Conservation (phyloP, 2,797 vertebrate species). For the Euthynnus affinis region DNA sequence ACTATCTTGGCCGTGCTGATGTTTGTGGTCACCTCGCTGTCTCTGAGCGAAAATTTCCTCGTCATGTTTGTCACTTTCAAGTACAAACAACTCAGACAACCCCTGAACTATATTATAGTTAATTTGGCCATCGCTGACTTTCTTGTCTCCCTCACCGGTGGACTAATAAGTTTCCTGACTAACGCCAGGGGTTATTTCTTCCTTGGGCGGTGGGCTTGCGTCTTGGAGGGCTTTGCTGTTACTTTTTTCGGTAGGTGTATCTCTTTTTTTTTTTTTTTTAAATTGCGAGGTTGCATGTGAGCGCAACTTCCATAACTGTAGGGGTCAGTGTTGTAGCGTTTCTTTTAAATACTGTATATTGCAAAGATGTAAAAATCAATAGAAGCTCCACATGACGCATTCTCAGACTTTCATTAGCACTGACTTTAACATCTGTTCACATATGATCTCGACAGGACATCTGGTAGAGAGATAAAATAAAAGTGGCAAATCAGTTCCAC, state of each 20-base stretch:
- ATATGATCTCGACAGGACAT: not conserved
- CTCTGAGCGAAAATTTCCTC: constrained; percentile 91
- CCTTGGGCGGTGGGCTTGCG: constrained; percentile 91
- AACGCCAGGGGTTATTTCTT: constrained; percentile 93
- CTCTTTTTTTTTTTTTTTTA: no score
- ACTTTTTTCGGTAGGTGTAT: constrained; percentile 92
- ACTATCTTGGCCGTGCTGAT: constrained; percentile 90
- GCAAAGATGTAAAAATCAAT: not conserved
- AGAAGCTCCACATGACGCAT: constrained; percentile 8
- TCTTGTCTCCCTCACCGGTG: constrained; percentile 91
- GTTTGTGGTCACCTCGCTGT: constrained; percentile 90
- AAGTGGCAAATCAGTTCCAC: not conserved
- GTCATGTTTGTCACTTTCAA: constrained; percentile 92
- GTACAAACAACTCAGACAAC: constrained; percentile 91
- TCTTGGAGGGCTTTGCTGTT: constrained; percentile 94
- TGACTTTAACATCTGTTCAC: constrained; percentile 22
- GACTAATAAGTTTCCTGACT: constrained; percentile 91
- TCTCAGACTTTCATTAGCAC: not conserved
- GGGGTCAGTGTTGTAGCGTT: constrained; percentile 59
- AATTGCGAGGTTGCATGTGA: not conserved
- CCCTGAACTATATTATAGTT: constrained; percentile 93
- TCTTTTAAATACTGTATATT: not conserved
- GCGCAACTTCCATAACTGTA: constrained; percentile 30
- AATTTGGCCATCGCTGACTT: constrained; percentile 93
- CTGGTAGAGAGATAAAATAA: not conserved